phyloP scores from a whole-genome alignment of 92 coral and sea anemone species.

The Epizoanthus scotinus region DNA sequence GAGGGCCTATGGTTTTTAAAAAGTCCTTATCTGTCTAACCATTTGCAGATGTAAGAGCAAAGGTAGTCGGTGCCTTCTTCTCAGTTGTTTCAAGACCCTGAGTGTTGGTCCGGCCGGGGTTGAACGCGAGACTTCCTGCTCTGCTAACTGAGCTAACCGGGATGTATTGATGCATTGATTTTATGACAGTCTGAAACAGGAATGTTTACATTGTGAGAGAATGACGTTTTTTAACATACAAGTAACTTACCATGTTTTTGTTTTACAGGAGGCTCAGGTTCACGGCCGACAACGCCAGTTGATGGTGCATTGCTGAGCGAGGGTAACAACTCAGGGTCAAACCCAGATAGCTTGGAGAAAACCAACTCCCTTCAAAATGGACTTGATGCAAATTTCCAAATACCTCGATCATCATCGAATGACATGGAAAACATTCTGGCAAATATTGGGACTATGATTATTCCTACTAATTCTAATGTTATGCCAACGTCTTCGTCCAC shows the following conservation, averaged over 20 bases:
- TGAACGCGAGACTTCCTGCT: no score
- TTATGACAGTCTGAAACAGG: no score
- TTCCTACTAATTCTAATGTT: slow-evolving; percentile 32
- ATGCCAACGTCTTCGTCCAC: slow-evolving; percentile 43
- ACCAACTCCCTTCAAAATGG: slow-evolving; percentile 70
- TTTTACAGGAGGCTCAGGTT: slow-evolving; percentile 58
- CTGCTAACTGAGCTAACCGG: no score
- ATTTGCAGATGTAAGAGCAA: no score
- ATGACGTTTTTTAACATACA: background rate
- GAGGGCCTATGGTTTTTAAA: no score
- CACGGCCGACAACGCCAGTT: slow-evolving; percentile 84
- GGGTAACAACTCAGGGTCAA: slow-evolving; percentile 62
- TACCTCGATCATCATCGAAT: slow-evolving; percentile 46
- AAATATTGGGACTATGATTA: slow-evolving; percentile 62
- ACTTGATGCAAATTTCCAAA: slow-evolving; percentile 53
- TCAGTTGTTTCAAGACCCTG: no score
- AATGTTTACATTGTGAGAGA: background rate
- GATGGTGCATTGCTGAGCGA: slow-evolving; percentile 51
- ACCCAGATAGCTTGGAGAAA: slow-evolving; percentile 53
- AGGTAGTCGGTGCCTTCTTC: no score
- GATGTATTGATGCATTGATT: no score
- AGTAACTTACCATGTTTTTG: background rate
- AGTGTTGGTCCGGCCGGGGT: no score
- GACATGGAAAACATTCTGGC: slow-evolving; percentile 75
- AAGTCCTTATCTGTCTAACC: no score